These are phyloP conservation scores for Neoniphon sammara DNA, from an alignment of 2,797 vertebrate genomes.

Conservation along the genomic window DNA sequence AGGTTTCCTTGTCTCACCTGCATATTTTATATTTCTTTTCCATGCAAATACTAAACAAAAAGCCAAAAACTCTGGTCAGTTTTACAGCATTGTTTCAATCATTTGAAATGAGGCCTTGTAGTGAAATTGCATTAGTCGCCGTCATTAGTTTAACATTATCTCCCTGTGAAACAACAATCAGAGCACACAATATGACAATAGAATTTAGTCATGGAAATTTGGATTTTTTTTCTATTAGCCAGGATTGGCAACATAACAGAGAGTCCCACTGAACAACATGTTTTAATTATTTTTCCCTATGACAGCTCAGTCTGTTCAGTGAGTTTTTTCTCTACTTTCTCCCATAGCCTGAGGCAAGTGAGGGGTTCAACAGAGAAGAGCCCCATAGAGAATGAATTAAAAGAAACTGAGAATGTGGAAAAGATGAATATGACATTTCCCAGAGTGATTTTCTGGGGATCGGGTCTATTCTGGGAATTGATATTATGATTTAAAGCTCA, in stretches of 20 bases:
- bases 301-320: slow-evolving; percentile 3
- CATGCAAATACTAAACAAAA: no score
- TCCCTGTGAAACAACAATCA: no score
- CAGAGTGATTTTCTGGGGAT: slow-evolving; percentile 31
- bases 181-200: no score
- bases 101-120: no score
- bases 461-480: slow-evolving; percentile 21
- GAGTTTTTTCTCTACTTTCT: slow-evolving; percentile 33
- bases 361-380: slow-evolving; percentile 43
- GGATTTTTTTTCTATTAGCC: neutral
- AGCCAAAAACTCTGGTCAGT: no score
- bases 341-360: slow-evolving; percentile 24
- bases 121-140: no score
- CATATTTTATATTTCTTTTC: no score
- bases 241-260: neutral
- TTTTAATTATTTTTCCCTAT: slow-evolving; percentile 18
- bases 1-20: no score
- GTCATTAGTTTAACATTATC: no score
- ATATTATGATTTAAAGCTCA: slow-evolving; percentile 4
- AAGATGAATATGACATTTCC: slow-evolving; percentile 37
- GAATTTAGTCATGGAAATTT: neutral
- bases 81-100: no score
- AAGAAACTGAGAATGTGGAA: slow-evolving; percentile 35
- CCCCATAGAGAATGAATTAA: slow-evolving; percentile 41
- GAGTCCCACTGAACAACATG: neutral